Conservation (phyloP, 1,140 invertebrate species). For the Oncopodura yosiiana region DNA sequence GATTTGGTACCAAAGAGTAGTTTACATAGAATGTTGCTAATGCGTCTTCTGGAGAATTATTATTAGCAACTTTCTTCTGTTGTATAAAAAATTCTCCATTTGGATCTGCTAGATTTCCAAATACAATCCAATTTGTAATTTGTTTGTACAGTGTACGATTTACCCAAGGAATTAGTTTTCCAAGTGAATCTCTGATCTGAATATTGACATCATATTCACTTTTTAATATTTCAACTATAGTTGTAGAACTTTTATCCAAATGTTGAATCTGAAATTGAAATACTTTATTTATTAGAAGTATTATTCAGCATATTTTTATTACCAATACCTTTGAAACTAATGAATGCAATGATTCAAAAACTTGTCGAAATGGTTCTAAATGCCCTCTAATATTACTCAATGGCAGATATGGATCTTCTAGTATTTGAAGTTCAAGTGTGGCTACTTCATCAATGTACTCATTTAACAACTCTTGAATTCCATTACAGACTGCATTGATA, state of each 20-base stretch:
- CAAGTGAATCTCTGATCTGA: conserved; percentile 21
- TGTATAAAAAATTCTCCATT: conserved; percentile 32
- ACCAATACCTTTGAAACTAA: conserved; percentile 17
- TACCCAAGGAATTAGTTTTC: conserved; percentile 20
- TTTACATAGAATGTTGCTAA: conserved; percentile 12
- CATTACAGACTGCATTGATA: conserved; percentile 24
- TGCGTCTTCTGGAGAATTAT: not conserved
- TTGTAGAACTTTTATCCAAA: conserved; percentile 17
- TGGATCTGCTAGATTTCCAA: conserved; percentile 25
- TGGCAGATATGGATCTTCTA: conserved; percentile 25
- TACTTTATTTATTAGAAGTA: not conserved
- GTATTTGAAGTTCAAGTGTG: conserved; percentile 22
- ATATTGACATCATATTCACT: conserved; percentile 23
- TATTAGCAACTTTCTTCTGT: not conserved
- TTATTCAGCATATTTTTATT: not conserved
- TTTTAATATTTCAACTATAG: conserved; percentile 31
- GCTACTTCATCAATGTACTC: conserved; percentile 18
- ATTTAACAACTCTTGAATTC: conserved; percentile 21
- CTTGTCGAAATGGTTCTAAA: conserved; percentile 17
- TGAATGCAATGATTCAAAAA: conserved; percentile 16
- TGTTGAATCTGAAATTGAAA: conserved; percentile 6
- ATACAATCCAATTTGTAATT: conserved; percentile 34
- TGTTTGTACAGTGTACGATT: conserved; percentile 29
- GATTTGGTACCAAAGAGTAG: conserved; percentile 25
- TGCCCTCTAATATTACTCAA: conserved; percentile 16